Evolutionary conservation across 2,113 vertebrate species (phyloP), one percentile per base, ranked within the genome.

Genomic region (Pangasianodon gigas): DNA sequence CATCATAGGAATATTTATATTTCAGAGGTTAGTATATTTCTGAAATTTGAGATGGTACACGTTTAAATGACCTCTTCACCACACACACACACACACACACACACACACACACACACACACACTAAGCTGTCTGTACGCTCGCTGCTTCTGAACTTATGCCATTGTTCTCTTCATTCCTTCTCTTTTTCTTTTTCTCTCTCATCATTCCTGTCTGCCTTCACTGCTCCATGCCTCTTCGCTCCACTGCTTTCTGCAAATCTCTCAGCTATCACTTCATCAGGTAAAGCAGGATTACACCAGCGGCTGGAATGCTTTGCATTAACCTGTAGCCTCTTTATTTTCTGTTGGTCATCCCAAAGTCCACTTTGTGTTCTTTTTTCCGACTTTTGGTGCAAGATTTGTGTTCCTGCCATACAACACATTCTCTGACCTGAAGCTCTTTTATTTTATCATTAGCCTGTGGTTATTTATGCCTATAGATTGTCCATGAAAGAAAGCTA

Each of bases 221-320:
- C 88, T 94, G 92, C 96, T 97, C 96, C 96, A 96, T 96, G 94
- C 96, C 95, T 96, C 96, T 96, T 96, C 92, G 88, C 93, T 97
- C 95, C 94, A 95, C 97, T 97, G 97, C 97, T 96, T 96, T 95
- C 95, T 96, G 97, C 97, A 96, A 60, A 96, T 97, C 96, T 97
- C 96, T 97, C 97, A 99, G 98, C 97, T 99, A 97, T 98, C 97
- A 99, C 97, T 96, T 97, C 96, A 98, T 98, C 98, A 99, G 98
- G 98, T 99, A 99, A 98, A 96, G 8, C 93, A 93, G 93, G 95
- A 94, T 95, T 92, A 92, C 94, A 94, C 95, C 93, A 92, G 95
- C 93, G 92, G 93, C 91, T 94, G 95, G 92, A 91, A 92, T 93
- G 92, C 92, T 93, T 91, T 92, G 92, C 86, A 83, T 83, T 51